Conservation (phyloP, 2,888 invertebrate genomes). For the Hirtodrosophila histrioides region DNA sequence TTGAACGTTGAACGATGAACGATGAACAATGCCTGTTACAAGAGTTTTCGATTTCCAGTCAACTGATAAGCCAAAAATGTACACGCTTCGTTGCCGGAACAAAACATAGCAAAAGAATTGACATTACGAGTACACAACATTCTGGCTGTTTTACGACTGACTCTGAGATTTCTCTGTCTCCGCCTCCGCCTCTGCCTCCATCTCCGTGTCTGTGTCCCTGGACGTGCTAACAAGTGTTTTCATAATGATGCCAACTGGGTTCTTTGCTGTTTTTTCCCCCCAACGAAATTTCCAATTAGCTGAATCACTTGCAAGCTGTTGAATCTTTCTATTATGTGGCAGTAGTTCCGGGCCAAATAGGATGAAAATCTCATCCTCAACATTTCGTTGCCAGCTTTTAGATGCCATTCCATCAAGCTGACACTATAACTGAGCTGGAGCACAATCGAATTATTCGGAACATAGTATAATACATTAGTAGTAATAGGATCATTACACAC, state of each 20-base stretch:
- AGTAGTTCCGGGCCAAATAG: too few species aligned
- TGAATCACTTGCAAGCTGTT: slow-evolving; percentile 25
- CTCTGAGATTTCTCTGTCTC: not conserved
- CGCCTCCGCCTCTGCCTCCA: not conserved
- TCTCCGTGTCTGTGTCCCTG: not conserved
- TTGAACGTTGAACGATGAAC: too few species aligned
- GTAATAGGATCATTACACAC: too few species aligned
- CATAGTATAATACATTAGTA: too few species aligned
- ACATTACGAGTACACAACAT: slow-evolving; percentile 11
- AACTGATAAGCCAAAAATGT: slow-evolving; percentile 55
- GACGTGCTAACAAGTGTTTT: slow-evolving; percentile 25
- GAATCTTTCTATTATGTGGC: not conserved
- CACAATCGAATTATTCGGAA: too few species aligned
- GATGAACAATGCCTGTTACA: slow-evolving; percentile 5
- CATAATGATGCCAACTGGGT: slow-evolving; percentile 5
- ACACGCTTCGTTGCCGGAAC: slow-evolving; percentile 32
- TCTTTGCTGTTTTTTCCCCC: slow-evolving; percentile 15
- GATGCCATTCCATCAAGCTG: too few species aligned
- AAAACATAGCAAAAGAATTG: slow-evolving; percentile 40
- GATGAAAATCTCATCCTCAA: too few species aligned
- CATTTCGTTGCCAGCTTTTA: too few species aligned
- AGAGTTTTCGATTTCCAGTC: slow-evolving; percentile 42
- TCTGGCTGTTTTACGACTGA: slow-evolving; percentile 7
- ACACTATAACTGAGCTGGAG: too few species aligned
- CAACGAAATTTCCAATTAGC: not conserved